Conservation (phyloP, 2,888 invertebrate genomes). For the Hypercompe scribonia region DNA sequence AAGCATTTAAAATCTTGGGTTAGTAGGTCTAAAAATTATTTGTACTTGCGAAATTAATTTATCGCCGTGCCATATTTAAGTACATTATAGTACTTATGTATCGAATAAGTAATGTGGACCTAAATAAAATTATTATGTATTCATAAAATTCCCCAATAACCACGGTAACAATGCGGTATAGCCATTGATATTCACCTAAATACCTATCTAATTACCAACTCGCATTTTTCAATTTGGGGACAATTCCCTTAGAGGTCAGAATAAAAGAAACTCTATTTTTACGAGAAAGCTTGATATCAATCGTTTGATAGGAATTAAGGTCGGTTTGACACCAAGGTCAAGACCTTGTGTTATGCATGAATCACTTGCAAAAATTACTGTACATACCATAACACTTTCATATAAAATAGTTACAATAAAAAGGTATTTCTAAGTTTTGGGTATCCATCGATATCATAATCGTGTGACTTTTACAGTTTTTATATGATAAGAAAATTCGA, state of each 20-base stretch:
- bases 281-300: constrained; percentile 31
- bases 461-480: neutral
- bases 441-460: neutral
- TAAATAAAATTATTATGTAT: constrained; percentile 12
- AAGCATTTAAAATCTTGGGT: neutral
- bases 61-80: neutral
- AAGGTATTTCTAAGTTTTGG: neutral
- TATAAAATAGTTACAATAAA: neutral
- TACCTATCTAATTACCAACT: constrained; percentile 39
- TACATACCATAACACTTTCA: constrained; percentile 15
- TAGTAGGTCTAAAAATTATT: neutral
- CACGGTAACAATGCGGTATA: constrained; percentile 22
- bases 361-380: constrained; percentile 37
- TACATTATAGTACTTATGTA: neutral
- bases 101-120: constrained; percentile 11
- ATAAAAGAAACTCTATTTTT: neutral
- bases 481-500: neutral
- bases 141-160: constrained; percentile 23
- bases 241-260: constrained; percentile 14
- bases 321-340: constrained; percentile 44
- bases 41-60: neutral
- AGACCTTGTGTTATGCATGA: constrained; percentile 30
- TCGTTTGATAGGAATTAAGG: constrained; percentile 41
- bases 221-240: constrained; percentile 28
- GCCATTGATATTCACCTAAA: constrained; percentile 45